phyloP scores from a whole-genome alignment of 2,888 invertebrate species.

The Baronia brevicornis region DNA sequence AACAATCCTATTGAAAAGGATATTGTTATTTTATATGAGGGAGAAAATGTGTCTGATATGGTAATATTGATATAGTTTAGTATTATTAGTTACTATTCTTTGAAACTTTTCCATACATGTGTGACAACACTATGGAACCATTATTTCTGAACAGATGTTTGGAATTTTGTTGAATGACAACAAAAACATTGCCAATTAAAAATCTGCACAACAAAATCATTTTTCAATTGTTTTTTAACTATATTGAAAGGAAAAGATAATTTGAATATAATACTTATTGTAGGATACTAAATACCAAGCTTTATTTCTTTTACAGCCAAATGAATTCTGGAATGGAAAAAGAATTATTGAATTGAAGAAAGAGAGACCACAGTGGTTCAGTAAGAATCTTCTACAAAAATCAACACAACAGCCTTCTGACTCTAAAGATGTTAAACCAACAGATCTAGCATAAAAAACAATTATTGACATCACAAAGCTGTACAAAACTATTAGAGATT shows the following conservation, averaged over 20 bases:
- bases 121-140: too few species aligned
- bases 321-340: constrained; percentile 80
- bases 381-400: constrained; percentile 87
- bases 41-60: constrained; percentile 79
- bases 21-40: constrained; percentile 89
- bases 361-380: constrained; percentile 91
- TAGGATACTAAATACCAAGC: neutral
- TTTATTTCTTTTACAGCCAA: constrained; percentile 51
- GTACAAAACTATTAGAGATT: too few species aligned
- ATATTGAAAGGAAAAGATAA: too few species aligned
- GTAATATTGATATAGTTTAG: constrained; percentile 25
- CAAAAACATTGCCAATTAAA: too few species aligned
- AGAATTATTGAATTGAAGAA: constrained; percentile 90
- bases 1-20: constrained; percentile 87
- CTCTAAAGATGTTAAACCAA: constrained; percentile 84
- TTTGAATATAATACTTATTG: too few species aligned
- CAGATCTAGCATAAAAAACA: constrained; percentile 80
- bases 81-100: constrained; percentile 1
- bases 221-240: too few species aligned
- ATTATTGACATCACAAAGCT: too few species aligned
- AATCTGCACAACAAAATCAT: too few species aligned
- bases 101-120: too few species aligned
- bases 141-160: too few species aligned
- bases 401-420: constrained; percentile 82
- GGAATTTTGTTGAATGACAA: too few species aligned